Percentiles rank a stretch among this genome's conserved stretches.
phyloP scores from a whole-genome alignment of 2,797 vertebrate species.

The Pyrocephalus nanus region DNA sequence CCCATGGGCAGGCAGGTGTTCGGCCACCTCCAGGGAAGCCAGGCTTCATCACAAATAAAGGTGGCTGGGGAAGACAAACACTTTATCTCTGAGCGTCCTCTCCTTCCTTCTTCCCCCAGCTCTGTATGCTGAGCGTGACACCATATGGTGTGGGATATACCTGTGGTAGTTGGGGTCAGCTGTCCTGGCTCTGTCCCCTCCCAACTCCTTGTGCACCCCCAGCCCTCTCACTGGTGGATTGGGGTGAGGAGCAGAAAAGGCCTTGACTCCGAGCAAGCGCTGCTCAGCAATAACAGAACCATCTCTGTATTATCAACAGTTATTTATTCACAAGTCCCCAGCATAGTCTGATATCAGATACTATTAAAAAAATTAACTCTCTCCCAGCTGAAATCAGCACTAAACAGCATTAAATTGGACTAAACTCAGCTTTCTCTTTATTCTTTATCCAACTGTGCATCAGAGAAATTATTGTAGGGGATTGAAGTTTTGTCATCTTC shows the following conservation, averaged over 20 bases:
- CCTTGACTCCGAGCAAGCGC: neutral
- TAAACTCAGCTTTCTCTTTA: neutral
- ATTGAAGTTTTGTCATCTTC: neutral
- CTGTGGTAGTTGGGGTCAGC: neutral
- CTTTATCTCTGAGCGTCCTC: accelerated
- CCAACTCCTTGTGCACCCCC: accelerated
- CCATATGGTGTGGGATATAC: neutral
- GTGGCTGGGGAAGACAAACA: neutral
- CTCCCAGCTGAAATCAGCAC: neutral
- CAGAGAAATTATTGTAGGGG: neutral
- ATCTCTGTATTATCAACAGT: neutral
- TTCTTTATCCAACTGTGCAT: neutral
- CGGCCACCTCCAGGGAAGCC: neutral
- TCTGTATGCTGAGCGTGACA: neutral
- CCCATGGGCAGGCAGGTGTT: accelerated
- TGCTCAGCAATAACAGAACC: neutral
- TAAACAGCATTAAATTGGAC: neutral
- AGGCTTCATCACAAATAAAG: accelerated
- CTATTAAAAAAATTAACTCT: neutral
- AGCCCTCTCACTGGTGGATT: accelerated
- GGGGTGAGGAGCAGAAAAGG: neutral
- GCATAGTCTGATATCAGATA: neutral
- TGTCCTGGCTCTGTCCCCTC: neutral
- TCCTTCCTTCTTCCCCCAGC: neutral
- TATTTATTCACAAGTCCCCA: neutral